Base-by-base conservation (phyloP, 2,797 vertebrate species). In the Odontamblyopus lacepedii region DNA sequence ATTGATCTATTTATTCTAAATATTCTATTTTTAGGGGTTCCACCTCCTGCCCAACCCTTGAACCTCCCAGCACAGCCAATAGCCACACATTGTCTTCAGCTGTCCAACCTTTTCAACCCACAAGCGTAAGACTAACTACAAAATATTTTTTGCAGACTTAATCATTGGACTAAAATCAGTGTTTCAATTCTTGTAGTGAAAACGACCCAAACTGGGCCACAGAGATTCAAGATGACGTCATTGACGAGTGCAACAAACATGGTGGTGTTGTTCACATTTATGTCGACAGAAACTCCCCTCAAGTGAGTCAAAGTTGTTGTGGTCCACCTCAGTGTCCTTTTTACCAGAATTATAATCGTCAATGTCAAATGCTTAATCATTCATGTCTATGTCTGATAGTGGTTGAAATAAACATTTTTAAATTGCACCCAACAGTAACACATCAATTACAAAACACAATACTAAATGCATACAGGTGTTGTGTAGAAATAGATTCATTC, bases 51-150 rank as follows among this genome's bases (percentile, higher is more conserved):
- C 81, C 93, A 95, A 77, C 91, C 94, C 53, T 73, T 93, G 89
- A 94, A 95, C 80, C 92, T 95, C 38, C 96, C 97, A 69, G 95
- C 96, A 62, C 98, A 94, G 75, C 97, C 98, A 0, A 93, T 99
- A 91, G 95, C 96, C 80, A 99, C 98, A 76, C 98, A 99, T 79
- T 99, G 97, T 92, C 97, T 99, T 79, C 98, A 99, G 91, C 94
- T 99, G 51, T 98, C 98, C 88, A 99, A 99, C 88, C 96, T 99
- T 93, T 99, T 99, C 92, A 99, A 98, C 84, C 98, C 97, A 87
- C 97, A 99, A 82, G 92, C 95, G 98, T 99, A 93, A 97, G 96
- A 89, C 48, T 11, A 0, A 27, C n/a, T 27, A 27, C 12, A 13
- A 59, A 26, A 13, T 27, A 59, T 59, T 16, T 26, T 16, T 30